Conservation (phyloP, 2,113 vertebrate genomes). For the Phaethon lepturus region DNA sequence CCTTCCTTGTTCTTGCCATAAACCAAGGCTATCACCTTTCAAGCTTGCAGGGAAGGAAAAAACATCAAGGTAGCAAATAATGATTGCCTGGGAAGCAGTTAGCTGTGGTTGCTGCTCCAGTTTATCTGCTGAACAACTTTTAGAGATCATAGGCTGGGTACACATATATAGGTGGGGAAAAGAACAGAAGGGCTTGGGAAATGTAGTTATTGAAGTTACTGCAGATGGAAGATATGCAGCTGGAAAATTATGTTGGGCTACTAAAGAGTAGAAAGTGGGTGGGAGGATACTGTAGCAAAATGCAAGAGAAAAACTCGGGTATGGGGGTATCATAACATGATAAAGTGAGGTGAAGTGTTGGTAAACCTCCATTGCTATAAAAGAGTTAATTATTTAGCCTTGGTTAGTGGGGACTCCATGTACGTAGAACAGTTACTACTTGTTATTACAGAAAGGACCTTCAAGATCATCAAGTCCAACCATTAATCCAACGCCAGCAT, state of each 20-base stretch:
- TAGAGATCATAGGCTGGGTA: not conserved
- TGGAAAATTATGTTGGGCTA: not conserved
- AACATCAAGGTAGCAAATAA: not conserved
- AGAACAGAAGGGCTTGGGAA: not conserved
- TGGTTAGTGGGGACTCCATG: not conserved
- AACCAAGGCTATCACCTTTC: not conserved
- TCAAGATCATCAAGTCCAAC: no score
- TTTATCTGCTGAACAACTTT: not conserved
- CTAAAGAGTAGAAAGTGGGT: not conserved
- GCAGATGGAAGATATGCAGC: not conserved
- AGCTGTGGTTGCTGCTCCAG: not conserved
- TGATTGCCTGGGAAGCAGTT: not conserved
- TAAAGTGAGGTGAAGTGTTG: not conserved
- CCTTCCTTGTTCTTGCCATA: not conserved
- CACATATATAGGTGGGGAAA: not conserved
- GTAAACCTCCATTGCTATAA: not conserved
- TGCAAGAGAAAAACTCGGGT: not conserved
- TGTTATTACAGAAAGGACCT: no score
- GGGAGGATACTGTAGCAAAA: not conserved
- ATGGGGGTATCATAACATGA: not conserved
- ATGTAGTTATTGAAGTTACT: not conserved
- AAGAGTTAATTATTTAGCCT: not conserved
- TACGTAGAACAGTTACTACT: not conserved
- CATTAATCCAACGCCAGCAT: no score
- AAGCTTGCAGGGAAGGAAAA: not conserved